Conservation (phyloP, 2,113 vertebrate species). For the Oncorhynchus kisutch region DNA sequence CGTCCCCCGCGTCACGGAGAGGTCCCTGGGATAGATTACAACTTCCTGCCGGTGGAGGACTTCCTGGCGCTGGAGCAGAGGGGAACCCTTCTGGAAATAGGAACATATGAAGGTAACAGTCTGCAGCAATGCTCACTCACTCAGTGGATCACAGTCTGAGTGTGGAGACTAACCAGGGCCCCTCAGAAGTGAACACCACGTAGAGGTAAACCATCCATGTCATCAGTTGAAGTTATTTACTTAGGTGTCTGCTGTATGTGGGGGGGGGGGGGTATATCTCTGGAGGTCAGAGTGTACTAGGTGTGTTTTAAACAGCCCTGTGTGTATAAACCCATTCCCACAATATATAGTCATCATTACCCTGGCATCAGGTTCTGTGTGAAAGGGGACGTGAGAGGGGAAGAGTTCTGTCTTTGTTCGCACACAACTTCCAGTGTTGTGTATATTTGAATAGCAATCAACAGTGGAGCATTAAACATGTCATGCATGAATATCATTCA, state of each 20-base stretch:
- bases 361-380: background rate
- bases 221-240: too few species aligned
- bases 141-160: background rate
- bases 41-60: slow-evolving; percentile 92
- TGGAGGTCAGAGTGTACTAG: too few species aligned
- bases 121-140: background rate
- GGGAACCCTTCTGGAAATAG: slow-evolving; percentile 94
- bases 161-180: too few species aligned
- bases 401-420: background rate
- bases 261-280: too few species aligned
- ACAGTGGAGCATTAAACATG: slow-evolving; percentile 9
- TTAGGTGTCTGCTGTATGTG: too few species aligned
- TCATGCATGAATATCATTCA: slow-evolving; percentile 58
- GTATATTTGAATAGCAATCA: background rate
- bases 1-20: slow-evolving; percentile 92
- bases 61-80: slow-evolving; percentile 92
- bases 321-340: too few species aligned
- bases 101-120: slow-evolving; percentile 92
- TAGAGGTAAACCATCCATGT: too few species aligned
- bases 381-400: background rate
- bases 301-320: too few species aligned
- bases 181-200: too few species aligned
- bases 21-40: slow-evolving; percentile 95
- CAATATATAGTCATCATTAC: background rate
- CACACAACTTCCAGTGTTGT: background rate